Evolutionary conservation across 2,888 invertebrate genomes (phyloP).

Genomic region (Cheilosia urbana): DNA sequence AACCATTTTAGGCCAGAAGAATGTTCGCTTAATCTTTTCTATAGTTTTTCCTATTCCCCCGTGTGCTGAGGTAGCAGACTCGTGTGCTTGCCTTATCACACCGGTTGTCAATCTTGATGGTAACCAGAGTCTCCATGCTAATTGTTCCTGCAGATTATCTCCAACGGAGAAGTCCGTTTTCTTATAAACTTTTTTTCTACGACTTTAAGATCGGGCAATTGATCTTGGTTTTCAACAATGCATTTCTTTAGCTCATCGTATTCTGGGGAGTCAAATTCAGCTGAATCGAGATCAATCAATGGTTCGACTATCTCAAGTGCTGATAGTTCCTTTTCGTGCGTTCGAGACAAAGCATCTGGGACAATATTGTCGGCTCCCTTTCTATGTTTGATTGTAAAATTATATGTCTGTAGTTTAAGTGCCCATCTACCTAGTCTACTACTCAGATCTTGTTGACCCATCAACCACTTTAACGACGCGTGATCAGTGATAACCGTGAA

Average conservation of each 20-base stretch:
- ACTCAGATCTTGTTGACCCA: too few species aligned
- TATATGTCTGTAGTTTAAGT: too few species aligned
- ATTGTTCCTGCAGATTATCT: conserved; percentile 24
- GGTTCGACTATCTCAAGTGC: not conserved
- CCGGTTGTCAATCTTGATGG: conserved; percentile 1
- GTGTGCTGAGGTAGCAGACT: too few species aligned
- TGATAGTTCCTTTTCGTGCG: conserved; percentile 23
- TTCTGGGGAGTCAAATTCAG: too few species aligned
- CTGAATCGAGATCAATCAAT: too few species aligned
- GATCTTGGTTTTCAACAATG: too few species aligned
- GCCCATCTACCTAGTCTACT: too few species aligned
- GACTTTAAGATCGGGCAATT: conserved; percentile 51
- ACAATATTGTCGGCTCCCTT: too few species aligned
- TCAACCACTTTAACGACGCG: too few species aligned
- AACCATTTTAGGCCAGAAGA: not conserved
- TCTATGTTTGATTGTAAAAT: too few species aligned
- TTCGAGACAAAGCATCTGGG: conserved; percentile 77
- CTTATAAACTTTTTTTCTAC: conserved; percentile 51
- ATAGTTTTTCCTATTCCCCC: not conserved
- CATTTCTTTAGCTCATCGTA: too few species aligned
- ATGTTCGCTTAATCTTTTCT: not conserved
- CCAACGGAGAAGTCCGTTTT: conserved; percentile 23
- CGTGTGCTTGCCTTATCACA: not conserved
- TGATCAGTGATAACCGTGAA: too few species aligned
- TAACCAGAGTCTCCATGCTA: conserved; percentile 73